phyloP scores from a whole-genome alignment of 2,113 vertebrate species.

The Gymnogyps californianus region DNA sequence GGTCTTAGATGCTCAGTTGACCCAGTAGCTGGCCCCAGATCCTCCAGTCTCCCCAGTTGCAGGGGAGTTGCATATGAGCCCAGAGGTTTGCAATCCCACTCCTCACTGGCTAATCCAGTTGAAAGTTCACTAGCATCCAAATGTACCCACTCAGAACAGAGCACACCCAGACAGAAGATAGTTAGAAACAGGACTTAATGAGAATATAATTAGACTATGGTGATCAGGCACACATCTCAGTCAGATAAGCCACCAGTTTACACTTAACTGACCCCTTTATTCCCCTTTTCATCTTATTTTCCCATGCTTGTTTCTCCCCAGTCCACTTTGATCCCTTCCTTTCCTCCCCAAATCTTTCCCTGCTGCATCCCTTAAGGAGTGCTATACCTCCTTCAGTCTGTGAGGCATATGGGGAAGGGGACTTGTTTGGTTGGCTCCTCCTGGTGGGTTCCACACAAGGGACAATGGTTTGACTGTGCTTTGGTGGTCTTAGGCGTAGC shows the following conservation, averaged over 20 bases:
- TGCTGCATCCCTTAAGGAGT: not conserved
- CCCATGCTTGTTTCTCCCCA: not conserved
- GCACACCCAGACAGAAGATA: not conserved
- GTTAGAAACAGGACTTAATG: not conserved
- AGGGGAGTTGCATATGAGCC: not conserved
- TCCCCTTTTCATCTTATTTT: not conserved
- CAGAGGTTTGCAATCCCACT: not conserved
- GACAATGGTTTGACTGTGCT: not conserved
- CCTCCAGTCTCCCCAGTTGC: not conserved
- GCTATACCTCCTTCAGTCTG: not conserved
- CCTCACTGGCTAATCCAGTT: not conserved
- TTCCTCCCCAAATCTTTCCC: not conserved
- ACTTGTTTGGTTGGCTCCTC: not conserved
- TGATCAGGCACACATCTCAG: not conserved
- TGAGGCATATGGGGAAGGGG: not conserved
- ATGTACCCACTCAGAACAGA: not conserved
- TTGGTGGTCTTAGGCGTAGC: accelerated
- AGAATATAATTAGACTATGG: not conserved
- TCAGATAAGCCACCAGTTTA: not conserved
- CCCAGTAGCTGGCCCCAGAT: not conserved
- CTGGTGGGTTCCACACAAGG: not conserved
- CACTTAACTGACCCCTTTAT: not conserved
- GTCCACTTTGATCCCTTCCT: not conserved
- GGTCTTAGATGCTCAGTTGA: not conserved
- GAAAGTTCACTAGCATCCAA: not conserved